A percentile compares a stretch with the other conserved stretches of the same genome.
phyloP scores from a whole-genome alignment of 2,113 vertebrate genomes.

The Pimephales promelas region DNA sequence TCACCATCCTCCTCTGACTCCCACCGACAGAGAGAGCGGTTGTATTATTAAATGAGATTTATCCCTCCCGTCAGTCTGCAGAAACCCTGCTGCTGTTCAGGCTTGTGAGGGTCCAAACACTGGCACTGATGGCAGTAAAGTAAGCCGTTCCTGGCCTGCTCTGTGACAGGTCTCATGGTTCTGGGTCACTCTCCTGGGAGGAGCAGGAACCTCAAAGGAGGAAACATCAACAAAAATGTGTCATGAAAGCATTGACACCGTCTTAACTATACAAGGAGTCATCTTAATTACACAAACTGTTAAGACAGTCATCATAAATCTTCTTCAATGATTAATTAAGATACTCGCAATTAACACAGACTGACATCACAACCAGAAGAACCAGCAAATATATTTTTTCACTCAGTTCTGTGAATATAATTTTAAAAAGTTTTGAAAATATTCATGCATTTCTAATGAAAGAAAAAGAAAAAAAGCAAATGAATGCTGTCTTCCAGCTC shows the following conservation, averaged over 20 bases:
- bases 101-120: not conserved
- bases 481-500: not conserved
- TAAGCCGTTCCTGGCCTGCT: conserved; percentile 10
- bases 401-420: not conserved
- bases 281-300: conserved; percentile 45
- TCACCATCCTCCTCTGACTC: conserved; percentile 15
- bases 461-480: not conserved
- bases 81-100: conserved; percentile 18
- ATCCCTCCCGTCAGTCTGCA: conserved; percentile 30
- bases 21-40: conserved; percentile 14
- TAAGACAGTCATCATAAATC: conserved; percentile 26
- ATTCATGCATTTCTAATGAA: not conserved
- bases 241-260: not conserved
- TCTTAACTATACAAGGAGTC: conserved; percentile 16
- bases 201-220: not conserved
- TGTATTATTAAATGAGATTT: conserved; percentile 29
- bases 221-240: conserved; percentile 24
- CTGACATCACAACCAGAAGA: not conserved
- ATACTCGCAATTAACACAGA: not conserved
- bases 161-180: conserved; percentile 22
- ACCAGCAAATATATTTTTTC: not conserved
- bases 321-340: conserved; percentile 43
- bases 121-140: conserved; percentile 6
- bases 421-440: not conserved
- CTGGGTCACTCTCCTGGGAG: conserved; percentile 16